phyloP scores from a whole-genome alignment of 2,797 vertebrate genomes.

The Typhlichthys eigenmanni region DNA sequence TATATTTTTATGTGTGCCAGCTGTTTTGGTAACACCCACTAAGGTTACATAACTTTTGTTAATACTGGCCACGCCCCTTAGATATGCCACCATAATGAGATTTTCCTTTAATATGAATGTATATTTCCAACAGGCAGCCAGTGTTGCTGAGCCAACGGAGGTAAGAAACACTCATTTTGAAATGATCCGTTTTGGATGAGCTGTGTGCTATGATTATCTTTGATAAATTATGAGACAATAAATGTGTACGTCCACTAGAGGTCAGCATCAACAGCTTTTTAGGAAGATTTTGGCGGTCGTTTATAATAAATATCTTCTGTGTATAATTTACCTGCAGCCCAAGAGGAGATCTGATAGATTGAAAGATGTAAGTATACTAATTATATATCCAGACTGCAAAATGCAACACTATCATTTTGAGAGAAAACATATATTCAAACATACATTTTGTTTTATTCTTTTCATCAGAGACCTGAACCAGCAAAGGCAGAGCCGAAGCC shows the following conservation, averaged over 20 bases:
- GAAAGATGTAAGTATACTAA: conserved; percentile 81
- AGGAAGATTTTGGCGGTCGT: not conserved
- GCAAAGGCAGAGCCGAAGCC: conserved; percentile 85
- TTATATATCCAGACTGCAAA: not conserved
- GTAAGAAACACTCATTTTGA: conserved; percentile 53
- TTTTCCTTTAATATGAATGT: not conserved
- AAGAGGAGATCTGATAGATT: conserved; percentile 88
- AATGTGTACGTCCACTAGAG: conserved; percentile 48
- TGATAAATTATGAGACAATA: conserved; percentile 6
- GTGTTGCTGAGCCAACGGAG: conserved; percentile 60
- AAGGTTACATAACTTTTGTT: not conserved
- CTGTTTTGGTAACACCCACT: not conserved
- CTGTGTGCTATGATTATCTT: conserved; percentile 1
- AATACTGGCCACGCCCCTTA: not conserved
- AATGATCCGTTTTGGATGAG: not conserved
- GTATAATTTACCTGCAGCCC: conserved; percentile 68
- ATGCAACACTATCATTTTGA: not conserved
- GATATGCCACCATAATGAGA: not conserved
- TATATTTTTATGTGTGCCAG: too few species aligned
- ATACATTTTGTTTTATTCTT: conserved; percentile 10
- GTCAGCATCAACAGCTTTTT: conserved; percentile 40
- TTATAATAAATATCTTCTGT: conserved; percentile 25
- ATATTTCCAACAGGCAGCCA: conserved; percentile 45
- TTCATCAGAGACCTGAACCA: conserved; percentile 76
- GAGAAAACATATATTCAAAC: not conserved